These are phyloP conservation scores for Eremobia ochroleuca DNA, from an alignment of 2,888 invertebrate species.

Conservation along the genomic window DNA sequence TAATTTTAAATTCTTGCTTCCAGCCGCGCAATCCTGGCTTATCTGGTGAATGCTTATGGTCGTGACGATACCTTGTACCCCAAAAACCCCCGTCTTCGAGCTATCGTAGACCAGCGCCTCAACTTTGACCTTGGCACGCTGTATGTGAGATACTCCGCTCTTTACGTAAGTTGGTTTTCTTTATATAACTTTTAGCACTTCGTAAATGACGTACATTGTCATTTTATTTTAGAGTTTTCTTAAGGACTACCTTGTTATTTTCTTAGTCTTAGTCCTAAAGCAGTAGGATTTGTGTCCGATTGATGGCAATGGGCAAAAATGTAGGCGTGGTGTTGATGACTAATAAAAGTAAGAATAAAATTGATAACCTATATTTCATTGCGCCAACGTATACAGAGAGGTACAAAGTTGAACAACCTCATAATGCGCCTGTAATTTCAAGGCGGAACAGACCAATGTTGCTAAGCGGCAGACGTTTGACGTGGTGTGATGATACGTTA, in stretches of 20 bases:
- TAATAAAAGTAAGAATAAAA: neutral
- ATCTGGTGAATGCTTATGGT: slow-evolving; percentile 92
- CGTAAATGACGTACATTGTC: neutral
- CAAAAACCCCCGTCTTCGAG: slow-evolving; percentile 91
- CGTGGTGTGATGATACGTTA: neutral
- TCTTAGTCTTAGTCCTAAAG: neutral
- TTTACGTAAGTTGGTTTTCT: slow-evolving; percentile 89
- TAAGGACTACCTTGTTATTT: neutral
- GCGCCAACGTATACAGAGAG: neutral
- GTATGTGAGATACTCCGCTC: slow-evolving; percentile 87
- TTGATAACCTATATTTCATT: neutral
- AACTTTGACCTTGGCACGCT: slow-evolving; percentile 92
- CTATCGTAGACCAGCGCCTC: slow-evolving; percentile 92
- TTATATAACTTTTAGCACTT: neutral
- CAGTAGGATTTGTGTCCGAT: neutral
- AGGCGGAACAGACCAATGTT: slow-evolving; percentile 45
- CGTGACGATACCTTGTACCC: slow-evolving; percentile 92
- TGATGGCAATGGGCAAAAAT: too few species aligned
- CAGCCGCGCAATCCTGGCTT: slow-evolving; percentile 93
- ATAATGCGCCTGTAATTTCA: slow-evolving; percentile 4
- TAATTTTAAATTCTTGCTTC: slow-evolving; percentile 62
- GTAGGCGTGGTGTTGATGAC: too few species aligned
- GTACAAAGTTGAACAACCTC: slow-evolving; percentile 34
- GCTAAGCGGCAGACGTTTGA: slow-evolving; percentile 10
- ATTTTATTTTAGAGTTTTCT: neutral